Evolutionary conservation across 2,113 vertebrate genomes (phyloP), one percentile per base, ranked within the genome.

Genomic region (Laticauda laticaudata): DNA sequence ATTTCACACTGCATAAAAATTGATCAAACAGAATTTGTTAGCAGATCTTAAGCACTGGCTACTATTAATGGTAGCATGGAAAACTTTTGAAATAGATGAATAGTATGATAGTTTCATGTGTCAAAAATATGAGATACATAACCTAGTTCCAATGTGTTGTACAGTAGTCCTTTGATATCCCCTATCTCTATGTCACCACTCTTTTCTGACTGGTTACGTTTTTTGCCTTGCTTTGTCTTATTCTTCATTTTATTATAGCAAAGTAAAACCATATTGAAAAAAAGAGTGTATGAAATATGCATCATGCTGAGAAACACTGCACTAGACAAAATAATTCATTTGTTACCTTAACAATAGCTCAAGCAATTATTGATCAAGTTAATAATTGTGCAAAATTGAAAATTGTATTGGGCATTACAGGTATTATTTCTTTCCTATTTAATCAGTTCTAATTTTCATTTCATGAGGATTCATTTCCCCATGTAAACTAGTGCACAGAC

Each of bases 211-310:
- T 81, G n/a, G 5, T 14, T 3, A 81, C 39, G 18, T 20, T 39
- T 39, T 39, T 39, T 39, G 34, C 34, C 34, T 95, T 2, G 1
- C 90, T 87, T 26, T 8, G 39, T 94, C 9, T 93, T 4, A 48
- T 1, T 69, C 5, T 94, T 56, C 26, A 34, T n/a, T 29, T 23
- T 94, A 21, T 90, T 11, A 94, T 85, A 96, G 94, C 5, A 95
- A 95, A 96, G 88, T 34, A 45, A 3, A 54, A 24, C 48, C 26
- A 54, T 88, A 7, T 3, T 20, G 51, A 23, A 29, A 15, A 20
- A 34, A 88, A 53, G 26, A 34, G 51, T 34, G 12, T n/a, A 69
- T 69, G 75, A 21, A 81, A 81, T 39, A 81, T 81, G 18, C 75
- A 81, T 81, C 34, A 43, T 9, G 7, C 75, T n/a, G 64, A 69